These are phyloP conservation scores for Macaca nemestrina DNA, from an alignment of 2,113 vertebrate genomes.

Conservation along the genomic window DNA sequence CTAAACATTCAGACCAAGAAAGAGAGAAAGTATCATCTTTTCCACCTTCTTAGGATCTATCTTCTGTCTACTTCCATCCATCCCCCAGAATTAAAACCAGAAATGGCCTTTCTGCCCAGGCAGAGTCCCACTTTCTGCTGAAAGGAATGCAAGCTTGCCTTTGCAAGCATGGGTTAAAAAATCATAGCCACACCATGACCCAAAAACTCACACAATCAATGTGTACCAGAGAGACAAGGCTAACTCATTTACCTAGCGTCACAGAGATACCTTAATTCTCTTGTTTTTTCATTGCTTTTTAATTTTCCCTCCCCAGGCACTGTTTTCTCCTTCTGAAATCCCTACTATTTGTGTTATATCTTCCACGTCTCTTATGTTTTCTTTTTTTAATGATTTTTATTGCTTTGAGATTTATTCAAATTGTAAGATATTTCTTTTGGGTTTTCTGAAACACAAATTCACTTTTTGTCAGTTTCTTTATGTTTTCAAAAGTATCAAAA, in stretches of 20 bases:
- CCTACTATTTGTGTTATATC: neutral
- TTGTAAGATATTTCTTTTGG: neutral
- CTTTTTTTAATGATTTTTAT: neutral
- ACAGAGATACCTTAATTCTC: neutral
- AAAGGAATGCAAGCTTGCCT: neutral
- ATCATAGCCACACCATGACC: neutral
- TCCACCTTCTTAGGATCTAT: neutral
- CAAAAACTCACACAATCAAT: neutral
- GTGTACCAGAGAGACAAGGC: neutral
- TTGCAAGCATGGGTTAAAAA: neutral
- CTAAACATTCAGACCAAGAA: neutral
- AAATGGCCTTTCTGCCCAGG: neutral
- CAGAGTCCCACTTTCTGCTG: neutral
- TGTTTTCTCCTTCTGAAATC: neutral
- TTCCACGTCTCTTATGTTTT: neutral
- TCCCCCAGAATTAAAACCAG: neutral
- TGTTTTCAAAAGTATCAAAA: neutral
- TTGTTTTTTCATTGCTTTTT: neutral
- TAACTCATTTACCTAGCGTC: neutral
- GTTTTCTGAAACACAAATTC: neutral
- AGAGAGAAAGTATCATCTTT: neutral
- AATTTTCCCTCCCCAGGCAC: neutral
- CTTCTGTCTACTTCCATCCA: neutral
- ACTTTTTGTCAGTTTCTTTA: neutral
- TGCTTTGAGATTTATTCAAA: neutral